Evolutionary conservation across 2,797 vertebrate species (phyloP).

Genomic region (Neostethus bicornis): DNA sequence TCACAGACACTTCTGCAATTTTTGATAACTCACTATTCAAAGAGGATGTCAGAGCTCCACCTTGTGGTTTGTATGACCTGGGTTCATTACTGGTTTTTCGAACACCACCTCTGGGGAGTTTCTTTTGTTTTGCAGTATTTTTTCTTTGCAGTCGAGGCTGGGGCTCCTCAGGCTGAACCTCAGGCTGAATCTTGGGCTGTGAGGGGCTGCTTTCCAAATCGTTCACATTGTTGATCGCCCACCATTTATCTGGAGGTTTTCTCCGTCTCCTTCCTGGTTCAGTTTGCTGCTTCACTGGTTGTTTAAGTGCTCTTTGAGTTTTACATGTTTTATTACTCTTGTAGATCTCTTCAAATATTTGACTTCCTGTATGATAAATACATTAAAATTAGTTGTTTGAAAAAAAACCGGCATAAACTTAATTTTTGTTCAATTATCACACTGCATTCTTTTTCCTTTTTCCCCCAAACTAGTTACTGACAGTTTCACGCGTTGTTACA

Average conservation of each 20-base stretch:
- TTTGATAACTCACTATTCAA: constrained; percentile 48
- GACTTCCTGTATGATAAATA: constrained; percentile 51
- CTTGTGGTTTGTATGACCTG: constrained; percentile 10
- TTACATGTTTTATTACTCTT: constrained; percentile 15
- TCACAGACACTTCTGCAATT: constrained; percentile 53
- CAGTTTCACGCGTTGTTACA: too few species aligned
- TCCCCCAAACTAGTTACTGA: too few species aligned
- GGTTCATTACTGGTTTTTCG: constrained; percentile 19
- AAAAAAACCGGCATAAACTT: too few species aligned
- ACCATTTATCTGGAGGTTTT: constrained; percentile 52
- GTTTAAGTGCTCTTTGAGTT: neutral
- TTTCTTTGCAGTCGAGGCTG: constrained; percentile 13
- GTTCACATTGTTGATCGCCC: constrained; percentile 21
- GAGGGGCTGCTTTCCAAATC: constrained; percentile 1
- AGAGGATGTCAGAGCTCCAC: constrained; percentile 14
- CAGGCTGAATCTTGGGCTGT: constrained; percentile 14
- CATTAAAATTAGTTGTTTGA: neutral
- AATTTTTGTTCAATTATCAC: too few species aligned
- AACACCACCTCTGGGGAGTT: neutral
- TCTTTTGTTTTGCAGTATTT: constrained; percentile 15
- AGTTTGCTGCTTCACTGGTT: constrained; percentile 1
- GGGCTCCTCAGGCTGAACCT: neutral
- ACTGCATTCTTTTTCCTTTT: too few species aligned
- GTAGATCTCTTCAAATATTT: constrained; percentile 56
- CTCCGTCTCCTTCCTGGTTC: constrained; percentile 39